Evolutionary conservation across 2,113 vertebrate genomes (phyloP).

Genomic region (Cyprinodon variegatus): DNA sequence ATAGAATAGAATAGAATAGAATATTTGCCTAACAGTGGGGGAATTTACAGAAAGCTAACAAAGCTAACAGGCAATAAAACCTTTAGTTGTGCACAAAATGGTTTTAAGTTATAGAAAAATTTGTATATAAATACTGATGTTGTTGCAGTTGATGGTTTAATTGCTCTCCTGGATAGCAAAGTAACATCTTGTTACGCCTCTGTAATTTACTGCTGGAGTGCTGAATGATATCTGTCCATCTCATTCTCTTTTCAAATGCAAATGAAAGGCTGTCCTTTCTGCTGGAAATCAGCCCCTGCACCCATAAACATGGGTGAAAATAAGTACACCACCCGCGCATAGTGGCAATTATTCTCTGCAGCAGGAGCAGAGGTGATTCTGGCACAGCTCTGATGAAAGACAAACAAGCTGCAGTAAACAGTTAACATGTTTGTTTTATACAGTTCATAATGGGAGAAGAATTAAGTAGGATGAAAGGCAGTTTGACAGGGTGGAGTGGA

Average conservation of each 20-base stretch:
- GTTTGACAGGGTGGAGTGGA: conserved; percentile 33
- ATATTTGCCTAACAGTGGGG: too few relatives aligned
- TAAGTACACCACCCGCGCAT: background rate
- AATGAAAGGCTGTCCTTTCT: conserved; percentile 26
- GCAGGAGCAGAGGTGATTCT: conserved; percentile 22
- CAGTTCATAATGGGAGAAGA: conserved; percentile 1
- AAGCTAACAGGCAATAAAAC: too few relatives aligned
- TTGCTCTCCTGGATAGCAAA: conserved; percentile 26
- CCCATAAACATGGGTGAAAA: conserved; percentile 10
- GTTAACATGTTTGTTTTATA: conserved; percentile 17
- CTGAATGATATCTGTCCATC: conserved; percentile 49
- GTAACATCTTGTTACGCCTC: conserved; percentile 29
- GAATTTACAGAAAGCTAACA: too few relatives aligned
- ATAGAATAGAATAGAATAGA: too few relatives aligned
- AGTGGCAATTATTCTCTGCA: conserved; percentile 11
- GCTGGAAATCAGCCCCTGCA: conserved; percentile 21
- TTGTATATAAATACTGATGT: conserved; percentile 47
- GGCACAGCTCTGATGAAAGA: conserved; percentile 11
- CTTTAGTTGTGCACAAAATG: too few relatives aligned
- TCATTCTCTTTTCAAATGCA: conserved; percentile 55
- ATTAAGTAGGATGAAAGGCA: conserved; percentile 13
- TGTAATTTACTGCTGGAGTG: conserved; percentile 45
- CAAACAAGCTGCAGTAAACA: conserved; percentile 12
- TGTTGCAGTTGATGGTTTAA: conserved; percentile 27
- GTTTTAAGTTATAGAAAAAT: conserved; percentile 41